Conservation (phyloP, 2,113 vertebrate species). For the Eurystomus gularis region DNA sequence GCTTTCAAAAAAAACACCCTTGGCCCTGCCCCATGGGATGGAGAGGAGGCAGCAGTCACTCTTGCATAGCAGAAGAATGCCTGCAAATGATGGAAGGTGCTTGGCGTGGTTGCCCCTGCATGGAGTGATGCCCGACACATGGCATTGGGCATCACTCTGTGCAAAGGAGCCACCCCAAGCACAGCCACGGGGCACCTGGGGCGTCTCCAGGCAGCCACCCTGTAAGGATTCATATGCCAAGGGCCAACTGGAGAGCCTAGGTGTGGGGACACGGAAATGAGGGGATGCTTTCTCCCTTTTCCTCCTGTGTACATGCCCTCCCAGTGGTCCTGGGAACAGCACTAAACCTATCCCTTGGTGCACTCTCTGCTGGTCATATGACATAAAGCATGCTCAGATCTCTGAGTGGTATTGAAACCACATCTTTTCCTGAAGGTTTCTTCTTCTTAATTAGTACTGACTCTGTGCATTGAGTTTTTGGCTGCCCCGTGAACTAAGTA, state of each 20-base stretch:
- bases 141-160: neutral
- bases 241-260: neutral
- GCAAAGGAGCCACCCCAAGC: neutral
- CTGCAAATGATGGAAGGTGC: neutral
- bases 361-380: neutral
- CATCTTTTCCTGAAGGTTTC: neutral
- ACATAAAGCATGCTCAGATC: neutral
- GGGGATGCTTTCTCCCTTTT: neutral
- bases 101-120: neutral
- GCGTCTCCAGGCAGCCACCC: accelerated
- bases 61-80: accelerated
- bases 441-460: neutral
- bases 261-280: neutral
- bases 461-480: neutral
- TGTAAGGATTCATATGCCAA: neutral
- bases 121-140: neutral
- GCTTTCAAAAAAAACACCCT: neutral
- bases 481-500: neutral
- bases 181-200: accelerated
- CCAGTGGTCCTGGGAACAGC: neutral
- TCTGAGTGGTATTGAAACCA: neutral
- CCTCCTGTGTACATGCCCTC: accelerated
- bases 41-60: neutral
- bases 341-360: accelerated
- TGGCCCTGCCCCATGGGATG: neutral